Percentiles rank a stretch among this genome's conserved stretches.
These are phyloP conservation scores for Poecilia latipinna DNA, from an alignment of 2,113 vertebrate genomes.

Conservation along the genomic window DNA sequence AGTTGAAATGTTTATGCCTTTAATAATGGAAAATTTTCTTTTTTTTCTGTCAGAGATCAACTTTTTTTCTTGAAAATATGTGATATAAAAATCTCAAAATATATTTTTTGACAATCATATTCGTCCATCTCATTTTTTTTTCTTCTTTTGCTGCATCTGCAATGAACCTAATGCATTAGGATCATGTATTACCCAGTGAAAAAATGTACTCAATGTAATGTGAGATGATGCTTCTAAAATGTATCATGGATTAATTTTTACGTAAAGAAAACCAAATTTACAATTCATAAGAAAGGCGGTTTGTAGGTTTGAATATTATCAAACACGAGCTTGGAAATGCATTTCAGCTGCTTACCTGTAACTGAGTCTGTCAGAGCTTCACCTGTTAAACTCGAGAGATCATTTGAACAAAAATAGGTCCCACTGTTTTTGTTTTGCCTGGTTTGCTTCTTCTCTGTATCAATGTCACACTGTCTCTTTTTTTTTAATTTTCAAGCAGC, in stretches of 20 bases:
- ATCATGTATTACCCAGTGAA: background rate
- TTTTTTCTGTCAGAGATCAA: no score
- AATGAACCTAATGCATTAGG: no score
- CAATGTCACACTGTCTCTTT: slow-evolving; percentile 1
- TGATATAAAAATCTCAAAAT: no score
- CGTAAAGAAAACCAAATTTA: slow-evolving; percentile 42
- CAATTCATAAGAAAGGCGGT: slow-evolving; percentile 55
- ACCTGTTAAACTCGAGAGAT: slow-evolving; percentile 15
- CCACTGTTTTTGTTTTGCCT: slow-evolving; percentile 33
- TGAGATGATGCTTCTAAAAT: background rate
- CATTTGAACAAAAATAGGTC: slow-evolving; percentile 31
- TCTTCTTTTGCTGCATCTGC: background rate
- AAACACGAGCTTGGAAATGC: slow-evolving; percentile 66
- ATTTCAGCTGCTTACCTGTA: slow-evolving; percentile 61
- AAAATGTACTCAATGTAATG: background rate
- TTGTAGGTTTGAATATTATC: slow-evolving; percentile 51
- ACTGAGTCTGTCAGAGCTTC: slow-evolving; percentile 40
- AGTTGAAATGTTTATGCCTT: no score
- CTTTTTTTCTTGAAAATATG: no score
- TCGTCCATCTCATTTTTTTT: background rate
- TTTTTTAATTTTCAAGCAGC: background rate
- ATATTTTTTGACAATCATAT: no score
- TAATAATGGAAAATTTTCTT: no score
- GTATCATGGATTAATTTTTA: background rate
- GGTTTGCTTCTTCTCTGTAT: background rate